Evolutionary conservation across 2,797 vertebrate species (phyloP).

Genomic region (Lutra lutra): DNA sequence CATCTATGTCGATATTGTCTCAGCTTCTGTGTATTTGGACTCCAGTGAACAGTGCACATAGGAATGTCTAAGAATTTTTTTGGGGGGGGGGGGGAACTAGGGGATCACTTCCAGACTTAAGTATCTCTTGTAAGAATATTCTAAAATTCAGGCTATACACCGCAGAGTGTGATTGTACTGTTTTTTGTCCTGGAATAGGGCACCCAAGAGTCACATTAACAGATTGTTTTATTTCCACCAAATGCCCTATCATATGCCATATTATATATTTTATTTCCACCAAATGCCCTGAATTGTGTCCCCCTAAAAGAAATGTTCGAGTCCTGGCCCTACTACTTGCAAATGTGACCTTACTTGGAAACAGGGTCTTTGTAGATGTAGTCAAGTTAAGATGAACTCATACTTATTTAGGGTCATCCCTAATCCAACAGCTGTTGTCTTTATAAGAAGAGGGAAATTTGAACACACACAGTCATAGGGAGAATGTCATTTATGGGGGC

Average conservation of each 20-base stretch:
- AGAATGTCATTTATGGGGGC: background rate
- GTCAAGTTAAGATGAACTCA: background rate
- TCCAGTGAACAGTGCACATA: background rate
- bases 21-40: slow-evolving; percentile 24
- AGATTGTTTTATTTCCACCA: background rate
- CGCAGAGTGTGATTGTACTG: background rate
- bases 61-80: background rate
- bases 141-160: background rate
- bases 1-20: background rate
- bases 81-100: fast-evolving
- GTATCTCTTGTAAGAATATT: slow-evolving; percentile 1
- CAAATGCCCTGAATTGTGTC: background rate
- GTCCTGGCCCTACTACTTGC: background rate
- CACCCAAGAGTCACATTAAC: background rate
- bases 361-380: background rate
- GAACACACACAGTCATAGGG: background rate
- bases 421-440: background rate
- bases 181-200: background rate
- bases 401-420: background rate
- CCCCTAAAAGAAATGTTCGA: background rate
- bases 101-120: background rate
- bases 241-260: background rate
- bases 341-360: background rate
- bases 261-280: background rate
- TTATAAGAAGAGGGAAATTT: slow-evolving; percentile 3